A percentile compares a stretch with the other conserved stretches of the same genome.
phyloP scores from a whole-genome alignment of 2,113 vertebrate species.

The Heloderma charlesbogerti region DNA sequence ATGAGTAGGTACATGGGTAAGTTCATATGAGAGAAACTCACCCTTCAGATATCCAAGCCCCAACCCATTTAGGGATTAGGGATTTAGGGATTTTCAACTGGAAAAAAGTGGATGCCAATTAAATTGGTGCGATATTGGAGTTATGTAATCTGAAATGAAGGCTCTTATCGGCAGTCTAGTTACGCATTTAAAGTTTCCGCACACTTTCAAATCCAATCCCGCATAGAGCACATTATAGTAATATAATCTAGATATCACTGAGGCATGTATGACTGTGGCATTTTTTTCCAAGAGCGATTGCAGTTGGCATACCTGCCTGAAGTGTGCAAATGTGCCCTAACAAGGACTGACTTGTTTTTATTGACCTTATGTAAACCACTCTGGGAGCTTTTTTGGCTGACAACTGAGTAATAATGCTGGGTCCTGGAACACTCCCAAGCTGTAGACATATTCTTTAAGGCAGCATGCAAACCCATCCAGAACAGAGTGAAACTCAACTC shows the following conservation, averaged over 20 bases:
- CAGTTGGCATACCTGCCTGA: background rate
- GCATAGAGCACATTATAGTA: too few relatives aligned
- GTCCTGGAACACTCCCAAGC: too few relatives aligned
- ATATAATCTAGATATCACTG: background rate
- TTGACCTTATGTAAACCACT: too few relatives aligned
- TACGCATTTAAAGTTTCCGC: background rate
- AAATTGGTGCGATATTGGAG: background rate
- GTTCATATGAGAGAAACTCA: background rate
- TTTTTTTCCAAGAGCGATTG: background rate
- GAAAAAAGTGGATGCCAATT: background rate
- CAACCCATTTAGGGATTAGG: background rate
- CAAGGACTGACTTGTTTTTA: too few relatives aligned
- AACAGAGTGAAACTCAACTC: background rate
- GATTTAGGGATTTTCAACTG: background rate
- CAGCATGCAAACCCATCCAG: too few relatives aligned
- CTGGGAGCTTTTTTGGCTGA: too few relatives aligned
- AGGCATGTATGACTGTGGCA: background rate
- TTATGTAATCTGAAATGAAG: background rate
- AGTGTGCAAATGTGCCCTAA: background rate
- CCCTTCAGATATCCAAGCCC: background rate
- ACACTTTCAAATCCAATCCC: too few relatives aligned
- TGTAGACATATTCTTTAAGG: too few relatives aligned
- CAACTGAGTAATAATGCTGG: too few relatives aligned
- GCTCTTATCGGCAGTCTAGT: background rate
- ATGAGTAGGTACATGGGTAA: background rate